Conservation (phyloP, 2,113 vertebrate species). For the Prionailurus bengalensis region DNA sequence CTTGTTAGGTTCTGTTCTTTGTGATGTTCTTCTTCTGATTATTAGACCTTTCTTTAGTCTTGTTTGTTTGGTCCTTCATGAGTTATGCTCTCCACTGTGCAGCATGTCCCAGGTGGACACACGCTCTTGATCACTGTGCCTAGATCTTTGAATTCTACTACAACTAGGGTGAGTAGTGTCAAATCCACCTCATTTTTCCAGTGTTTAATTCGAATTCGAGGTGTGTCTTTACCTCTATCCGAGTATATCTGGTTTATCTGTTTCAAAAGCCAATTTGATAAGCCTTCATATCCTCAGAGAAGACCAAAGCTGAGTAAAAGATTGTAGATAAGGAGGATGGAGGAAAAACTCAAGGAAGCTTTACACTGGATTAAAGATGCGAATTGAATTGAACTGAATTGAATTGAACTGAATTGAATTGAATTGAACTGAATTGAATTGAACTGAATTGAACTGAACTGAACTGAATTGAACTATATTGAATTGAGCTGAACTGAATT, state of each 20-base stretch:
- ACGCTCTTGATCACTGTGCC: background rate
- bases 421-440: background rate
- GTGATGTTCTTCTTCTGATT: too few relatives aligned
- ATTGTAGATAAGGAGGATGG: background rate
- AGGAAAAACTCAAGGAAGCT: background rate
- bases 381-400: background rate
- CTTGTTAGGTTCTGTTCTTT: background rate
- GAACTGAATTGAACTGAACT: background rate
- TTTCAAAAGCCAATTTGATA: background rate
- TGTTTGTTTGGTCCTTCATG: background rate
- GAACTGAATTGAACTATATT: background rate
- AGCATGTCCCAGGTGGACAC: background rate
- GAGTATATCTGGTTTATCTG: background rate
- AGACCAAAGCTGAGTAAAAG: background rate
- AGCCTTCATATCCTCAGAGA: background rate
- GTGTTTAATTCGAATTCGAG: background rate
- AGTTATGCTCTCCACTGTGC: background rate
- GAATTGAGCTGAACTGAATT: background rate
- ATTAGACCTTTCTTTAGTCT: background rate
- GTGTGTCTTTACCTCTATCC: background rate
- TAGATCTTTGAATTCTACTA: background rate
- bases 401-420: background rate
- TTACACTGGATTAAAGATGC: background rate
- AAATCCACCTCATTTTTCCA: background rate
- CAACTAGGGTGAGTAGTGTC: background rate